Evolutionary conservation across 2,113 vertebrate species (phyloP), one percentile per base, ranked within the genome.

Genomic region (Motacilla alba): DNA sequence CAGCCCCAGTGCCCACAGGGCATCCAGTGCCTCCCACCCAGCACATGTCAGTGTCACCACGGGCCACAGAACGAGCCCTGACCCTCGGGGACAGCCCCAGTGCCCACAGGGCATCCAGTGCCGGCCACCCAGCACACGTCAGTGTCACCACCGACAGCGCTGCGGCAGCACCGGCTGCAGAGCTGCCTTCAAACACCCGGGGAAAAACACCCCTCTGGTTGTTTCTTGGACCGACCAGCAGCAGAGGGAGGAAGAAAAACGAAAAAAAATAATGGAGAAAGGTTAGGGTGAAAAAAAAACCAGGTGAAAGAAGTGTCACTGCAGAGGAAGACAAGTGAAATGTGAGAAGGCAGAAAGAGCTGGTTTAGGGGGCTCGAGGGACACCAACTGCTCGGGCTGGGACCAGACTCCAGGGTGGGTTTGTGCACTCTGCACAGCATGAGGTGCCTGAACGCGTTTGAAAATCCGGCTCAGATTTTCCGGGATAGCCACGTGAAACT

Each of bases 401-500:
- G 58, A 77, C 23, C 5, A 41, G 55, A 23, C 55, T 66, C 50
- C 64, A 23, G 7, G 22, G 28, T 5, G n/a, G 63, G 21, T 17
- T 64, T 52, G 27, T 0, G 15, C 76, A 4, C 80, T 14, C 64
- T 27, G 14, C 1, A 3, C 1, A 10, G 56, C 35, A 1, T 2
- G 3, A 6, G 35, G 33, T 20, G 43, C 55, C 59, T 3, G 30
- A 62, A 50, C 4, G 10, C 35, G 46, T 24, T 1, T 4, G 33
- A 31, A 63, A 91, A 72, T 19, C 39, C 28, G 52, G 11, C 84
- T 89, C 30, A 8, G 13, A 3, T 63, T 58, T 53, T 52, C 69
- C 1, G 0, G 35, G 52, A 62, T 0, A 47, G 41, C 55, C 35
- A 31, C 0, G 11, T 7, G 30, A 77, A 81, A 69, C 63, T 16